Evolutionary conservation across 2,113 vertebrate genomes (phyloP).

Genomic region (Caloenas nicobarica): DNA sequence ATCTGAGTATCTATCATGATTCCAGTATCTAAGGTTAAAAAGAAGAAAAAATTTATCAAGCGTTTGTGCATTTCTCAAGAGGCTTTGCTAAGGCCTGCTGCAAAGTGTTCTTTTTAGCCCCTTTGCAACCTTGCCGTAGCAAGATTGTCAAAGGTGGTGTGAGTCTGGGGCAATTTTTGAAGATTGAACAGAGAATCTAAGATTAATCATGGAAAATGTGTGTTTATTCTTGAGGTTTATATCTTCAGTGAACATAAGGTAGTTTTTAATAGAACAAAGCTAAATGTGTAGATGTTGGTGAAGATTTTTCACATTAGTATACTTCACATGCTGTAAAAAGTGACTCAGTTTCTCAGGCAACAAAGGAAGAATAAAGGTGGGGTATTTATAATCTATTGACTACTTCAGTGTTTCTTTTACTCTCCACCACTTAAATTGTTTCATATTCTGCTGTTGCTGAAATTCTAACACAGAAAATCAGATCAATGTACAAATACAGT

Average conservation of each 20-base stretch:
- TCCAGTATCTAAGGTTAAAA: not conserved
- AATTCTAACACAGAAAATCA: not conserved
- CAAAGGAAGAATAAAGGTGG: not conserved
- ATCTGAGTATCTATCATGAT: not conserved
- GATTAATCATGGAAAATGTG: not conserved
- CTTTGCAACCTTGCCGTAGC: not conserved
- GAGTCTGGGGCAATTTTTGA: not conserved
- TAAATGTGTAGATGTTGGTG: not conserved
- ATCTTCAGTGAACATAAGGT: not conserved
- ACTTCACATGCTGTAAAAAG: accelerated
- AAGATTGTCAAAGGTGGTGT: not conserved
- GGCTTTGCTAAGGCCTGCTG: not conserved
- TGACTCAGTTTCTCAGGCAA: not conserved
- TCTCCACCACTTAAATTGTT: not conserved
- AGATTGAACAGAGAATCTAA: not conserved
- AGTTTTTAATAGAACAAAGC: not conserved
- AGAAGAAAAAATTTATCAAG: not conserved
- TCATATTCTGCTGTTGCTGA: not conserved
- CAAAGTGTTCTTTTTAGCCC: not conserved
- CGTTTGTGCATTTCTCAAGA: not conserved
- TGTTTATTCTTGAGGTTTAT: not conserved
- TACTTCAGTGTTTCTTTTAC: not conserved
- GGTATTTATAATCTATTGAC: not conserved
- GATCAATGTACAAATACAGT: not conserved
- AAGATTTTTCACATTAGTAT: not conserved